These are phyloP conservation scores for Sciurus carolinensis DNA, from an alignment of 2,797 vertebrate genomes.

Conservation along the genomic window DNA sequence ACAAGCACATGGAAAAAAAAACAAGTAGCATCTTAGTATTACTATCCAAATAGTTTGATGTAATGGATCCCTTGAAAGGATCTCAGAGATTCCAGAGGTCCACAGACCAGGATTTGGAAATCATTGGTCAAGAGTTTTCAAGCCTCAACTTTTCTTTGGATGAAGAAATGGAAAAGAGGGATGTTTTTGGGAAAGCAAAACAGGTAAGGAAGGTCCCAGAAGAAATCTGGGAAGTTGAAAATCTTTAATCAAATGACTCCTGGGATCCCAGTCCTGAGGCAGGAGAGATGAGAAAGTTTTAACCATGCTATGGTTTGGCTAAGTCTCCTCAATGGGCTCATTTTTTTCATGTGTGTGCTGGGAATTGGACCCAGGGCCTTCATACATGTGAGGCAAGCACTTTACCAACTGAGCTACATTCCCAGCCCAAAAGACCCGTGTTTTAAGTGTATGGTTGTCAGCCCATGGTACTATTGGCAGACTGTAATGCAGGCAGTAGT, in stretches of 20 bases:
- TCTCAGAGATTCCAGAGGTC: neutral
- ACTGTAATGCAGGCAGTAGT: too few species aligned
- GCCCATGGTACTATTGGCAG: neutral
- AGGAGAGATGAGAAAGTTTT: neutral
- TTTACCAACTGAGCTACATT: too few species aligned
- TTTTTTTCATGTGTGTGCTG: too few species aligned
- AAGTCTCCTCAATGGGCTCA: neutral
- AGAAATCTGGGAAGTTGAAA: neutral
- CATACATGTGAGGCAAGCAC: too few species aligned
- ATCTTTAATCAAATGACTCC: neutral
- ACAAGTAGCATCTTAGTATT: neutral
- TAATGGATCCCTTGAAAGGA: neutral
- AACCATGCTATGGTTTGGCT: neutral
- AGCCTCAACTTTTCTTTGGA: neutral
- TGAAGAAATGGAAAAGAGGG: neutral
- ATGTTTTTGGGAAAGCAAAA: neutral
- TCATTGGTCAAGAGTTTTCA: neutral
- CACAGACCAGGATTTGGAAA: neutral
- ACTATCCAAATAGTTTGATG: neutral
- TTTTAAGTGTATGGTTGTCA: neutral
- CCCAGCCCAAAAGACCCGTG: neutral
- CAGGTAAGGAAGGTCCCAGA: neutral
- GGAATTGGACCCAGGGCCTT: too few species aligned
- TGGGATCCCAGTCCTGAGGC: neutral
- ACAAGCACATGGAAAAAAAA: neutral